Conservation (phyloP, 2,888 invertebrate species). For the Incurvaria masculella region DNA sequence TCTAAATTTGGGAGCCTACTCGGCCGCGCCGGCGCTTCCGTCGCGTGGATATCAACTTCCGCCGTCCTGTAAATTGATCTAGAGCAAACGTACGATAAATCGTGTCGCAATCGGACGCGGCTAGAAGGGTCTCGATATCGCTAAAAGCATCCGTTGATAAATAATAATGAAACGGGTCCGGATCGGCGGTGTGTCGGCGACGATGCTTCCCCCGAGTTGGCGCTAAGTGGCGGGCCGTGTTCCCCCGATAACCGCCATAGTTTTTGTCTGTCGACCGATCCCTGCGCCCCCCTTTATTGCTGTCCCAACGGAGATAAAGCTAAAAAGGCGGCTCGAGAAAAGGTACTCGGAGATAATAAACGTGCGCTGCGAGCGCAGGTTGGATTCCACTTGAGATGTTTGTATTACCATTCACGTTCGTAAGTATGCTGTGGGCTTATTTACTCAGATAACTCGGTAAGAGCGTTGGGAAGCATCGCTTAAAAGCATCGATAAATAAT, state of each 20-base stretch:
- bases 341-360: conserved; percentile 33
- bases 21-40: conserved; percentile 39
- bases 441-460: conserved; percentile 35
- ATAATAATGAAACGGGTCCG: conserved; percentile 28
- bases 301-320: conserved; percentile 31
- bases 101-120: neutral
- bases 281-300: conserved; percentile 20
- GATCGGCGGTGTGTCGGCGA: conserved; percentile 21
- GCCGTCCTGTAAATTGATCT: conserved; percentile 42
- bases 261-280: conserved; percentile 45
- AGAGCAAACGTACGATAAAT: conserved; percentile 18
- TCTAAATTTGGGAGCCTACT: conserved; percentile 29
- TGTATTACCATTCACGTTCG: conserved; percentile 31
- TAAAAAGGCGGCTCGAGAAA: conserved; percentile 15
- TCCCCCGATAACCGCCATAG: conserved; percentile 41
- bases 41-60: conserved; percentile 42
- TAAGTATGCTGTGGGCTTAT: conserved; percentile 23
- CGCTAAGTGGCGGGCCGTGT: conserved; percentile 51
- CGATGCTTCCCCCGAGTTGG: neutral
- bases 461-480: neutral
- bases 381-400: conserved; percentile 33
- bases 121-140: conserved; percentile 37
- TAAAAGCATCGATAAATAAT: too few relatives aligned
- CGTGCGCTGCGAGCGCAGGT: conserved; percentile 31
- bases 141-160: conserved; percentile 47